Conservation (phyloP, 2,888 invertebrate species). For the Dolichopus griseipennis region DNA sequence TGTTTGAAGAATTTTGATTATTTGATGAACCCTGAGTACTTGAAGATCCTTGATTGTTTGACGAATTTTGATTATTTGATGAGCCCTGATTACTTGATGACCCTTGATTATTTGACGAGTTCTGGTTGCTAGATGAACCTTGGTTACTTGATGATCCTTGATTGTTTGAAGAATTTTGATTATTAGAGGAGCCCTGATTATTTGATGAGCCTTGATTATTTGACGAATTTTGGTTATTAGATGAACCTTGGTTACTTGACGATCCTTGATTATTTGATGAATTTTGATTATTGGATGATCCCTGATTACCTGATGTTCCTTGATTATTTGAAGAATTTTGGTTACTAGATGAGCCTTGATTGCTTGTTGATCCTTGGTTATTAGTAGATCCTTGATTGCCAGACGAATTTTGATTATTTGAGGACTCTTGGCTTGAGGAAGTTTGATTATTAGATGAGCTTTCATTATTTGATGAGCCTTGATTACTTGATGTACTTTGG, state of each 20-base stretch:
- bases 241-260: slow-evolving; percentile 15
- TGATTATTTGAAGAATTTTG: slow-evolving; percentile 18
- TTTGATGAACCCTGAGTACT: slow-evolving; percentile 19
- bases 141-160: slow-evolving; percentile 20
- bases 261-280: slow-evolving; percentile 19
- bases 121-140: slow-evolving; percentile 20
- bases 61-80: slow-evolving; percentile 14
- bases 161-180: slow-evolving; percentile 18
- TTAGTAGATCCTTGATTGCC: slow-evolving; percentile 18
- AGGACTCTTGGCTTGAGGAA: slow-evolving; percentile 13
- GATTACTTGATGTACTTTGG: slow-evolving; percentile 20
- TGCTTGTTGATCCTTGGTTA: slow-evolving; percentile 18
- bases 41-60: slow-evolving; percentile 22
- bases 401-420: slow-evolving; percentile 16
- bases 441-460: slow-evolving; percentile 17
- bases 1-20: slow-evolving; percentile 15
- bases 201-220: slow-evolving; percentile 18
- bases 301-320: slow-evolving; percentile 16
- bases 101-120: slow-evolving; percentile 9
- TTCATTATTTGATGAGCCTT: slow-evolving; percentile 20
- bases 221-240: slow-evolving; percentile 16
- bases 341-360: slow-evolving; percentile 19
- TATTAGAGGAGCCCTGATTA: slow-evolving; percentile 20
- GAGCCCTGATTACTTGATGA: slow-evolving; percentile 7
- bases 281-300: slow-evolving; percentile 19